These are phyloP conservation scores for Micrastur ruficollis DNA, from an alignment of 2,797 vertebrate genomes.

Conservation along the genomic window DNA sequence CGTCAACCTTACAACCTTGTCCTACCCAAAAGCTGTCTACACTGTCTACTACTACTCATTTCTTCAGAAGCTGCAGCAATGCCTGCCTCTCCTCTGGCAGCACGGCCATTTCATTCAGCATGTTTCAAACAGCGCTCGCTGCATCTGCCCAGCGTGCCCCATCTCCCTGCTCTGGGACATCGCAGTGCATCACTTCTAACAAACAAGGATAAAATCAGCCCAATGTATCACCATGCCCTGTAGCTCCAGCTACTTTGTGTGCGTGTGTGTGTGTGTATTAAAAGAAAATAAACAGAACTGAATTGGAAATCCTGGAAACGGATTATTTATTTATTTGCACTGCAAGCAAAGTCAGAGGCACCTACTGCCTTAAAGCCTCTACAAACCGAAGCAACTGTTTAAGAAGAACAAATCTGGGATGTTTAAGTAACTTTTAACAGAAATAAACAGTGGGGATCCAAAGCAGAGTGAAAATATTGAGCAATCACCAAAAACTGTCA, in stretches of 20 bases:
- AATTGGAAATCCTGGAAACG: neutral
- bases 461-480: neutral
- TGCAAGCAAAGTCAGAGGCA: neutral
- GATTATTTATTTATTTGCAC: neutral
- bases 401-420: neutral
- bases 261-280: neutral
- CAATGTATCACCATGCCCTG: neutral
- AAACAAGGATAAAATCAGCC: neutral
- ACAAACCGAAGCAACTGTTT: neutral
- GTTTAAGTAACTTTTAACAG: neutral
- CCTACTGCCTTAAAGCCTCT: neutral
- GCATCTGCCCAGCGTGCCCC: neutral
- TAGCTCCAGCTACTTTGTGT: neutral
- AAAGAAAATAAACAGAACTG: slow-evolving; percentile 24
- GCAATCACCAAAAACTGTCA: neutral
- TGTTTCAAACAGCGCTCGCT: neutral
- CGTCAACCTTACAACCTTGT: rapidly evolving
- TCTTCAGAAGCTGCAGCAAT: neutral
- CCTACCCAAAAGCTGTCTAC: neutral
- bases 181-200: neutral
- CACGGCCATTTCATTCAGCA: neutral
- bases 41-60: neutral
- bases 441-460: neutral
- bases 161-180: neutral
- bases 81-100: neutral